Percentiles rank a stretch among this genome's conserved stretches.
phyloP scores from a whole-genome alignment of 2,113 vertebrate genomes.

The Columba livia region DNA sequence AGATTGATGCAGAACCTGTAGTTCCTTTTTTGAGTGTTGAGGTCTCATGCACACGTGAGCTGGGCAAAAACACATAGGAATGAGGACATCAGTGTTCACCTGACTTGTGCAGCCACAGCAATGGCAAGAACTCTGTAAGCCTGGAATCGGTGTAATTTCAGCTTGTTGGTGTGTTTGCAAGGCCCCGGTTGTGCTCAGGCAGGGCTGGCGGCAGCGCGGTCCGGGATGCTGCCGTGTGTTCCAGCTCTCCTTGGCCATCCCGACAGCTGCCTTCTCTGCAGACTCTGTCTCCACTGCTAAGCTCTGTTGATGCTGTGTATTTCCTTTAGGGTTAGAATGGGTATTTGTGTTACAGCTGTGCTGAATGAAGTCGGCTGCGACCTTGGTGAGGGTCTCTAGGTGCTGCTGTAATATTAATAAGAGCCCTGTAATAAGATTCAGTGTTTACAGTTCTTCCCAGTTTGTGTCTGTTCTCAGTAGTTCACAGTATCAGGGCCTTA shows the following conservation, averaged over 20 bases:
- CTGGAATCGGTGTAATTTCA: background rate
- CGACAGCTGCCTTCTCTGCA: background rate
- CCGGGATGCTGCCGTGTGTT: accelerated
- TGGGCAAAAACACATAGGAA: background rate
- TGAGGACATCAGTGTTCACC: background rate
- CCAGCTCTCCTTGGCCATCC: background rate
- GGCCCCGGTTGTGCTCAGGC: background rate
- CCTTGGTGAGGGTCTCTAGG: background rate
- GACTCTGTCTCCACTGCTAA: background rate
- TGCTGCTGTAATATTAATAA: background rate
- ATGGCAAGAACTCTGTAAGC: background rate
- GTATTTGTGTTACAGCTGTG: background rate
- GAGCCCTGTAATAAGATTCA: background rate
- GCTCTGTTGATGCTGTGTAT: background rate
- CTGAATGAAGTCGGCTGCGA: background rate
- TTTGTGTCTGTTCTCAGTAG: background rate
- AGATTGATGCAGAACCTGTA: background rate
- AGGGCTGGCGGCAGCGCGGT: background rate
- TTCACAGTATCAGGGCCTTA: background rate
- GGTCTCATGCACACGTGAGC: background rate
- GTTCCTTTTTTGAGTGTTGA: background rate
- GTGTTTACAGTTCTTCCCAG: background rate
- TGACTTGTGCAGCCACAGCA: background rate
- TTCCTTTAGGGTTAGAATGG: background rate
- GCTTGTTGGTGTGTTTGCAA: background rate